These are phyloP conservation scores for Carabus problematicus DNA, from an alignment of 2,888 invertebrate genomes.

Conservation along the genomic window DNA sequence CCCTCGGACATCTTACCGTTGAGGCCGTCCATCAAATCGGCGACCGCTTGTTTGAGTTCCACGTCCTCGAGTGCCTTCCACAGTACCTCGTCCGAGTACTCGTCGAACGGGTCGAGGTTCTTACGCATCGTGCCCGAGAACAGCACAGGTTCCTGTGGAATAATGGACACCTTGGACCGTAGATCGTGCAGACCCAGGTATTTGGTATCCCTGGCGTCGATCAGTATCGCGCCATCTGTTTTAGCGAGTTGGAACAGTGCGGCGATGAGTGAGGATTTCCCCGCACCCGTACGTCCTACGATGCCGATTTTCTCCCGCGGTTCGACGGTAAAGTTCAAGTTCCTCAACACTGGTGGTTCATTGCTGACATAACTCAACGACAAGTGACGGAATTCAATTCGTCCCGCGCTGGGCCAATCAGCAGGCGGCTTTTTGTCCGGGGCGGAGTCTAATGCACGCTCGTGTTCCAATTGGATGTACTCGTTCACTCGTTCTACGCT, in stretches of 20 bases:
- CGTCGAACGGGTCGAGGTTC: slow-evolving; percentile 85
- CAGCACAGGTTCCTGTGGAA: slow-evolving; percentile 80
- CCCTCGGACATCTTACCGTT: slow-evolving; percentile 76
- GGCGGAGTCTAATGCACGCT: slow-evolving; percentile 69
- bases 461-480: slow-evolving; percentile 76
- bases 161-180: slow-evolving; percentile 75
- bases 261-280: slow-evolving; percentile 73
- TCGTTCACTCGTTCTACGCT: slow-evolving; percentile 87
- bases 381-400: slow-evolving; percentile 69
- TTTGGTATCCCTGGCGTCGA: slow-evolving; percentile 75
- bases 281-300: slow-evolving; percentile 79
- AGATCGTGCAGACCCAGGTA: slow-evolving; percentile 74
- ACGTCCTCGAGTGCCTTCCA: slow-evolving; percentile 84
- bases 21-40: slow-evolving; percentile 68
- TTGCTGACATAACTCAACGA: slow-evolving; percentile 72
- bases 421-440: slow-evolving; percentile 70
- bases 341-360: slow-evolving; percentile 74
- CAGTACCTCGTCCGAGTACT: slow-evolving; percentile 74
- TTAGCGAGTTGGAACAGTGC: slow-evolving; percentile 79
- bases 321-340: slow-evolving; percentile 68
- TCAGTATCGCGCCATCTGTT: slow-evolving; percentile 73
- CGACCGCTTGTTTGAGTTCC: slow-evolving; percentile 72
- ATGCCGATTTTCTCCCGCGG: slow-evolving; percentile 73
- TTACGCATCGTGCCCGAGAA: slow-evolving; percentile 83
- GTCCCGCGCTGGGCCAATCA: slow-evolving; percentile 73